Evolutionary conservation across 1,140 invertebrate species (phyloP).

Genomic region (Micrasema longulum): DNA sequence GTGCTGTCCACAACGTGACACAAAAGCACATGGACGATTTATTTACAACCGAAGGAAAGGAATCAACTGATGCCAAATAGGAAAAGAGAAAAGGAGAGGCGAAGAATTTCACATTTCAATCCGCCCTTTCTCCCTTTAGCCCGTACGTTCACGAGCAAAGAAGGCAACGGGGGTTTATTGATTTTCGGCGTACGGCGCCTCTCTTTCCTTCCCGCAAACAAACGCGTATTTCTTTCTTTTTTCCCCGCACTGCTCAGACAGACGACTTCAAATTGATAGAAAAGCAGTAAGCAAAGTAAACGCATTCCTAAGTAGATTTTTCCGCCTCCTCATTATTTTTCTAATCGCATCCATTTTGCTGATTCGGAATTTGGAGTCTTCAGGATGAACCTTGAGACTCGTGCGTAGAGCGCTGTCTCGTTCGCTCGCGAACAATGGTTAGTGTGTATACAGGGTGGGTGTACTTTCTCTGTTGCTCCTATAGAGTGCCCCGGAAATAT

Average conservation of each 20-base stretch:
- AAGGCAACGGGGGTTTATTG: constrained; percentile 46
- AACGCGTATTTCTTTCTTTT: constrained; percentile 11
- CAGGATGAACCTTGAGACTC: constrained; percentile 25
- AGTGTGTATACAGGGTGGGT: too few relatives aligned
- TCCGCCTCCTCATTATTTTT: neutral
- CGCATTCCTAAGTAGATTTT: constrained; percentile 8
- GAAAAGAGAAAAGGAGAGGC: neutral
- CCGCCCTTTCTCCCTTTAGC: constrained; percentile 29
- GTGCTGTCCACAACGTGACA: neutral
- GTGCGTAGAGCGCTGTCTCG: constrained; percentile 15
- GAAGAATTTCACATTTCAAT: neutral
- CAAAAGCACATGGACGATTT: constrained; percentile 16
- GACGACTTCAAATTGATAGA: constrained; percentile 19
- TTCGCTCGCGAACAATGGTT: neutral
- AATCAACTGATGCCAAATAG: constrained; percentile 1
- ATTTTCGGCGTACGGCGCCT: constrained; percentile 41
- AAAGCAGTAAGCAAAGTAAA: constrained; percentile 20
- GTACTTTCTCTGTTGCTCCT: neutral
- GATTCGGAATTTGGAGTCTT: neutral
- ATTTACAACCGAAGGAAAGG: neutral
- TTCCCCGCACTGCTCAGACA: constrained; percentile 13
- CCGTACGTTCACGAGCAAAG: constrained; percentile 15
- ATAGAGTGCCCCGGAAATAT: constrained; percentile 22
- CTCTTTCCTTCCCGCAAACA: constrained; percentile 2
- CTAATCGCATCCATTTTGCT: constrained; percentile 14